phyloP scores from a whole-genome alignment of 2,797 vertebrate genomes.

The Crocidura indochinensis region DNA sequence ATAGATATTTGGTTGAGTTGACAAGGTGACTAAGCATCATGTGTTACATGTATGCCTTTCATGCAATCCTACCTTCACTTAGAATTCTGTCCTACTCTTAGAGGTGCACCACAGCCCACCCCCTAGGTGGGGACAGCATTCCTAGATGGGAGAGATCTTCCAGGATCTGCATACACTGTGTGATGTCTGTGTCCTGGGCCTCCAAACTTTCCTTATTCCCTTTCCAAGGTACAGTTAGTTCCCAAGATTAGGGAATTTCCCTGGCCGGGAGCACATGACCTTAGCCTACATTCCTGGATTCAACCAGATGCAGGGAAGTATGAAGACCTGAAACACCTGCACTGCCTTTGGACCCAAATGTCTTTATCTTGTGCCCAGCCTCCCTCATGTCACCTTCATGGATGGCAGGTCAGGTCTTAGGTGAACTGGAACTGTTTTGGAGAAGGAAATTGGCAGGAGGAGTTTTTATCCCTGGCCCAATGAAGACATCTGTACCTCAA shows the following conservation, averaged over 20 bases:
- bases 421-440: constrained; percentile 49
- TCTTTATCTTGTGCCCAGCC: constrained; percentile 47
- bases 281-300: not conserved
- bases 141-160: not conserved
- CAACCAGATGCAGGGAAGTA: not conserved
- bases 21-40: not conserved
- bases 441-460: constrained; percentile 45
- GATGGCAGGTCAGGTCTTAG: constrained; percentile 6
- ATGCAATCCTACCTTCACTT: accelerated
- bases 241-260: constrained; percentile 20
- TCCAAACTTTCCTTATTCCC: constrained; percentile 42
- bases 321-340: constrained; percentile 62
- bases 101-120: too few relatives aligned
- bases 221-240: constrained; percentile 27
- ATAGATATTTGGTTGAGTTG: not conserved
- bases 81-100: not conserved
- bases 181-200: not conserved
- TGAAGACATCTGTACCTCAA: not conserved
- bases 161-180: not conserved
- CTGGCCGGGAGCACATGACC: constrained; percentile 10
- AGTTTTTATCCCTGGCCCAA: not conserved
- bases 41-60: too few relatives aligned
- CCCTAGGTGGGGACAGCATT: not conserved
- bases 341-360: constrained; percentile 35
- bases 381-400: constrained; percentile 26